Percentiles rank a stretch among this genome's conserved stretches.
These are phyloP conservation scores for Porites rus DNA, from an alignment of 92 coral and sea anemone genomes.

Conservation along the genomic window DNA sequence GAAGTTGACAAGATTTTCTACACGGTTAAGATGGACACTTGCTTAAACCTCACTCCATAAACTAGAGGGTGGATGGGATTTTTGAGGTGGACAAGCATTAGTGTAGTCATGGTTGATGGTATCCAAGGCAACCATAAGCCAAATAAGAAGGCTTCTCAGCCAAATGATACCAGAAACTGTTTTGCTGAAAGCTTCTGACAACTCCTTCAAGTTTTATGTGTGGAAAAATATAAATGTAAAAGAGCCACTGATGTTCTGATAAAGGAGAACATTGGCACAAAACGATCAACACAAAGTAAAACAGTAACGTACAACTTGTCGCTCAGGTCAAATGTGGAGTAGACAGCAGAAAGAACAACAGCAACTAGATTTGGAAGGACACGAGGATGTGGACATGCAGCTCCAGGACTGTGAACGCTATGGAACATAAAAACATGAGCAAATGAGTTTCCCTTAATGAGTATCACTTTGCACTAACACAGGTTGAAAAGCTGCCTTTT, in stretches of 20 bases:
- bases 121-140: too few relatives aligned
- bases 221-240: neutral
- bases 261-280: too few relatives aligned
- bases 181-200: too few relatives aligned
- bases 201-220: too few relatives aligned
- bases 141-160: too few relatives aligned
- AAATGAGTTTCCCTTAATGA: neutral
- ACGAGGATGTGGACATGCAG: conserved; percentile 97
- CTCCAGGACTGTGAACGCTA: conserved; percentile 98
- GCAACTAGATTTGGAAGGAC: conserved; percentile 98
- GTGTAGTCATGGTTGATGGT: too few relatives aligned
- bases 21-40: too few relatives aligned
- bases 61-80: too few relatives aligned
- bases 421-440: neutral
- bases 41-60: too few relatives aligned
- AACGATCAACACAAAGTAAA: neutral
- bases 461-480: neutral
- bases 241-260: neutral
- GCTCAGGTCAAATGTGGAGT: conserved; percentile 92
- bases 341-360: conserved; percentile 96
- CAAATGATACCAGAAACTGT: too few relatives aligned
- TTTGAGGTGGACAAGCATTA: too few relatives aligned
- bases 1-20: too few relatives aligned
- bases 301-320: conserved; percentile 81
- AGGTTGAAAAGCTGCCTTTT: neutral